phyloP scores from a whole-genome alignment of 2,888 invertebrate genomes.

The Eilema caniola region DNA sequence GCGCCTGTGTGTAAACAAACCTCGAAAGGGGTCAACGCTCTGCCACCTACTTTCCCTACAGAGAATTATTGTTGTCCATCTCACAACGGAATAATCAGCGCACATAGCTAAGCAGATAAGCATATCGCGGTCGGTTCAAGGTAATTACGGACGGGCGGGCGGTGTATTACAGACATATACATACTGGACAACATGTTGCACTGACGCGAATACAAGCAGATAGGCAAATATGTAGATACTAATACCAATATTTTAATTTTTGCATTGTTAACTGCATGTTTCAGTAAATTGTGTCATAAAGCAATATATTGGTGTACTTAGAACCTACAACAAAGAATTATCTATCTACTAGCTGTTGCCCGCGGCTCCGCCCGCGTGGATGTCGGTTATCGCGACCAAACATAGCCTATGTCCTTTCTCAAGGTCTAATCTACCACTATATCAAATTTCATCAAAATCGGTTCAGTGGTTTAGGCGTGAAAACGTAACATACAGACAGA shows the following conservation, averaged over 20 bases:
- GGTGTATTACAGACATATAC: constrained; percentile 24
- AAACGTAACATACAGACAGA: too few species aligned
- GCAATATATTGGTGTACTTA: too few species aligned
- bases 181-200: constrained; percentile 18
- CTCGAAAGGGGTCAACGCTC: constrained; percentile 67
- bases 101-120: constrained; percentile 44
- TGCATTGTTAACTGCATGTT: not conserved
- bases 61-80: constrained; percentile 54
- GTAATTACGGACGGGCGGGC: constrained; percentile 24
- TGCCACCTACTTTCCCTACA: constrained; percentile 73
- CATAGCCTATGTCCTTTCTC: too few species aligned
- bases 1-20: constrained; percentile 52
- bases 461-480: too few species aligned
- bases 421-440: too few species aligned
- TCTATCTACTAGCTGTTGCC: too few species aligned
- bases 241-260: not conserved
- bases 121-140: constrained; percentile 47
- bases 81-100: constrained; percentile 49
- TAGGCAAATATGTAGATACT: not conserved
- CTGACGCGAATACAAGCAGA: constrained; percentile 8
- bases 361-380: too few species aligned
- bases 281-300: too few species aligned
- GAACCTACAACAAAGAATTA: too few species aligned
- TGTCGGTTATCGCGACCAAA: too few species aligned
- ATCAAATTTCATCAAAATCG: too few species aligned